phyloP scores from a whole-genome alignment of 1,140 invertebrate species.

The Eumaeus atala region DNA sequence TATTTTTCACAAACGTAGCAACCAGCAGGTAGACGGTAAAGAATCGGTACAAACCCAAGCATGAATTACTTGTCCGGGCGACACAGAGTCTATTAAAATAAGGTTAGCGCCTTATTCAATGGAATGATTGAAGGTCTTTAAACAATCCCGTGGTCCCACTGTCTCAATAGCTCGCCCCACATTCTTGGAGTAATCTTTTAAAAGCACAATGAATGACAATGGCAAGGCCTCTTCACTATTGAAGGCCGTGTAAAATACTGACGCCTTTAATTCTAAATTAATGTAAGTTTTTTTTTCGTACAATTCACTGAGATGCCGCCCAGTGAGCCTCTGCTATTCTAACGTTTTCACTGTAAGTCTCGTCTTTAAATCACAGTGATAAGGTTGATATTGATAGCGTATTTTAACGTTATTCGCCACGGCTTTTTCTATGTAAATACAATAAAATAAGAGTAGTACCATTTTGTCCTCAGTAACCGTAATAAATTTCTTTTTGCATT shows the following conservation, averaged over 20 bases:
- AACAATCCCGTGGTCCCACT: conserved; percentile 59
- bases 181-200: conserved; percentile 68
- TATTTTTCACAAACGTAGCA: too few species aligned
- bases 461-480: conserved; percentile 35
- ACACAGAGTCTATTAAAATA: conserved; percentile 70
- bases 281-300: conserved; percentile 51
- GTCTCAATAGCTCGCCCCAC: conserved; percentile 61
- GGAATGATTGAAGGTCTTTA: conserved; percentile 68
- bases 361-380: neutral
- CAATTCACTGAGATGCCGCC: conserved; percentile 39
- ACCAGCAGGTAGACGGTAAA: conserved; percentile 42
- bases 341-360: neutral
- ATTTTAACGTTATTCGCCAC: conserved; percentile 41
- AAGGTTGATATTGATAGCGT: conserved; percentile 14
- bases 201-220: conserved; percentile 54
- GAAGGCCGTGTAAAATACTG: conserved; percentile 48
- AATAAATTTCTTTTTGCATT: conserved; percentile 53
- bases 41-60: conserved; percentile 52
- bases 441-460: conserved; percentile 39
- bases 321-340: neutral
- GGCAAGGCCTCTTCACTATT: conserved; percentile 49
- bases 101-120: conserved; percentile 65
- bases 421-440: conserved; percentile 43
- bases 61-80: conserved; percentile 61
- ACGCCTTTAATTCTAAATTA: conserved; percentile 58